Percentiles rank a stretch among this genome's conserved stretches.
Conservation (phyloP, 2,113 vertebrate genomes). For the Laterallus jamaicensis region DNA sequence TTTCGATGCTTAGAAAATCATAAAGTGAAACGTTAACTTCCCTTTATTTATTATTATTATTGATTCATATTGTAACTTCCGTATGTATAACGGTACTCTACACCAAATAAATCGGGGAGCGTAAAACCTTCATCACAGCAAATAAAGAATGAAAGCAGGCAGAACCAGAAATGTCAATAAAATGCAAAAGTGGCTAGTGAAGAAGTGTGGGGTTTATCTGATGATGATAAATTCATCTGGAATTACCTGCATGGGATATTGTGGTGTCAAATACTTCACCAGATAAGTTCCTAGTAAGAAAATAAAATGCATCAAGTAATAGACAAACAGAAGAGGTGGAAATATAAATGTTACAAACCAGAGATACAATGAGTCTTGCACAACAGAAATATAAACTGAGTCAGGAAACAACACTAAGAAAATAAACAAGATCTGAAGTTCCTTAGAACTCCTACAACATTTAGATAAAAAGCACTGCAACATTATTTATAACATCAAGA, state of each 20-base stretch:
- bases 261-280: neutral
- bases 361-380: neutral
- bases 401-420: neutral
- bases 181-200: neutral
- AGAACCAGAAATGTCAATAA: constrained; percentile 23
- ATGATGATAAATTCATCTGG: neutral
- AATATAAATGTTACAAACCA: neutral
- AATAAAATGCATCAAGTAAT: neutral
- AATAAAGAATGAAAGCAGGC: constrained; percentile 27
- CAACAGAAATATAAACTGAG: neutral
- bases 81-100: neutral
- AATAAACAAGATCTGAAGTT: neutral
- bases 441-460: too few relatives aligned
- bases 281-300: neutral
- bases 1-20: constrained; percentile 16
- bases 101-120: constrained; percentile 46
- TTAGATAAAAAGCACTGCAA: neutral
- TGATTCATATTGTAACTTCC: constrained; percentile 20
- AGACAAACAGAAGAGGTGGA: neutral
- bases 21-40: neutral
- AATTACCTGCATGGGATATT: neutral
- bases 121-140: constrained; percentile 29
- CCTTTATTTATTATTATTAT: constrained; percentile 36
- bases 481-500: neutral
- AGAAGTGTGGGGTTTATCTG: neutral